Conservation (phyloP, 2,113 vertebrate genomes). For the Pomatorhinus ruficollis region DNA sequence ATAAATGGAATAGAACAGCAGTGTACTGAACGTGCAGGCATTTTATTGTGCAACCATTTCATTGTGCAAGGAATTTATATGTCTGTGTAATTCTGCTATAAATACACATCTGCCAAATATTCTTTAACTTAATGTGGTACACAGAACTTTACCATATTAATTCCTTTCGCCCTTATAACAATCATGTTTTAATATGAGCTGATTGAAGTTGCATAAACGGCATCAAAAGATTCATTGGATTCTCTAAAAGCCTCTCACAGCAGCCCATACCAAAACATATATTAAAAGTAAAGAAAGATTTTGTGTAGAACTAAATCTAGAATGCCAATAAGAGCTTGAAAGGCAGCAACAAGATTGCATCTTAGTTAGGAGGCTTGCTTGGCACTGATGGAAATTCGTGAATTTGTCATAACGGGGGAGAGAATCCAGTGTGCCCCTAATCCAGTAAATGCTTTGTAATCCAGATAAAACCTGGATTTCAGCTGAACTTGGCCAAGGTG, state of each 20-base stretch:
- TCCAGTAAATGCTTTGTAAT: background rate
- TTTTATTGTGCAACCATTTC: slow-evolving; percentile 17
- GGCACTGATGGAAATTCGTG: slow-evolving; percentile 15
- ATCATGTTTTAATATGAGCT: slow-evolving; percentile 66
- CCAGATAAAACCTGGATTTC: background rate
- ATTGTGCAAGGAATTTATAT: slow-evolving; percentile 48
- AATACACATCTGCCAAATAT: slow-evolving; percentile 63
- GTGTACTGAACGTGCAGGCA: slow-evolving; percentile 29
- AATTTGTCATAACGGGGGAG: background rate
- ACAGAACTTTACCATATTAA: slow-evolving; percentile 58
- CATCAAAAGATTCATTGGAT: slow-evolving; percentile 64
- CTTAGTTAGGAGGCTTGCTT: slow-evolving; percentile 18
- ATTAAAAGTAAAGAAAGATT: slow-evolving; percentile 67
- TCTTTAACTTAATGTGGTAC: slow-evolving; percentile 59
- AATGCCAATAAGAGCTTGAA: slow-evolving; percentile 54
- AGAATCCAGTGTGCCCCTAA: background rate
- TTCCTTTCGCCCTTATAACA: slow-evolving; percentile 63
- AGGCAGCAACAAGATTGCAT: slow-evolving; percentile 18
- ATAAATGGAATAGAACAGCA: slow-evolving; percentile 63
- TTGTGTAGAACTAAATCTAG: slow-evolving; percentile 60
- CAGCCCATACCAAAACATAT: slow-evolving; percentile 25
- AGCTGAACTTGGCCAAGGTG: background rate
- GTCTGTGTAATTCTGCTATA: slow-evolving; percentile 56
- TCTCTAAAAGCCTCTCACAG: slow-evolving; percentile 73
- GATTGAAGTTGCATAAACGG: slow-evolving; percentile 41